These are phyloP conservation scores for Ophiothrix spiculata DNA, from an alignment of 35 echinoderm and acorn worm genomes.

Conservation along the genomic window DNA sequence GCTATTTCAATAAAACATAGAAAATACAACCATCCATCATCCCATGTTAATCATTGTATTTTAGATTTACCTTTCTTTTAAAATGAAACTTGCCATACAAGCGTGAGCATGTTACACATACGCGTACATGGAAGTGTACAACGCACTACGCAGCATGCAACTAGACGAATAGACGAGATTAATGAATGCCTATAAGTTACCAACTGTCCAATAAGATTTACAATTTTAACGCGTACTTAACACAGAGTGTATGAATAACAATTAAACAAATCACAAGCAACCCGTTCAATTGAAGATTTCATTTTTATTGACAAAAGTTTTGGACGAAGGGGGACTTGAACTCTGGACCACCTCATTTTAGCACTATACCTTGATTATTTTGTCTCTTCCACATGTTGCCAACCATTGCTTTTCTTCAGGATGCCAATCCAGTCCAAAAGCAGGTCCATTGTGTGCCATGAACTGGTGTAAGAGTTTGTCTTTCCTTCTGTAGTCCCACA, in stretches of 20 bases:
- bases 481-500: constrained; percentile 78
- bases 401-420: constrained; percentile 78
- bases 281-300: neutral
- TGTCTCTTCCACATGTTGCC: constrained; percentile 89
- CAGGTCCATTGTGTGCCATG: constrained; percentile 69
- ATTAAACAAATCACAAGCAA: neutral
- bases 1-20: too few species aligned
- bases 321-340: neutral
- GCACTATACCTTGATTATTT: constrained; percentile 84
- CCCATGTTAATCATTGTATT: too few species aligned
- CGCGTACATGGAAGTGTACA: too few species aligned
- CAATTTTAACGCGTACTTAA: neutral
- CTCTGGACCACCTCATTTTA: neutral
- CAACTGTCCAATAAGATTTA: neutral
- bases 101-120: too few species aligned
- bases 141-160: too few species aligned
- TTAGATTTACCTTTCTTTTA: too few species aligned
- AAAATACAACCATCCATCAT: too few species aligned
- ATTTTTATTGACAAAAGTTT: neutral
- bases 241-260: neutral
- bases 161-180: too few species aligned
- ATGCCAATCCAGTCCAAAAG: constrained; percentile 89
- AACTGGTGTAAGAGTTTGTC: constrained; percentile 63
- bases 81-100: too few species aligned
- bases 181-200: neutral